Evolutionary conservation across 2,888 invertebrate genomes (phyloP), one percentile per base, ranked within the genome.

Genomic region (Drosophila parthenogenetica): DNA sequence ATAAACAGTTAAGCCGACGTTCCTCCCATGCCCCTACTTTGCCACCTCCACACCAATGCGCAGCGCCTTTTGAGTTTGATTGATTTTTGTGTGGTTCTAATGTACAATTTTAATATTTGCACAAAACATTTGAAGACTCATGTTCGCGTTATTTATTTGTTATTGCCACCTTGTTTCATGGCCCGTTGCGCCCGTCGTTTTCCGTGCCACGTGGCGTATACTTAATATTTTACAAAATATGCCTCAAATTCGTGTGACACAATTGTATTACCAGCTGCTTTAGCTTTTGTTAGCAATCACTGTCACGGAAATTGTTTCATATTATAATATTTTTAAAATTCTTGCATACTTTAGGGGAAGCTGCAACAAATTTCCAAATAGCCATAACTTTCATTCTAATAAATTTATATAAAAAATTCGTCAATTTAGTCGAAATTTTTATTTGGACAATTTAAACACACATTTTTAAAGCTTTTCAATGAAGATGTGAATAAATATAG

Each of bases 51-150:
- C 8, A 13, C 1, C 32, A 32, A 11, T 51, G 51, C 22, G 45
- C 39, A 17, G 8, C 25, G 45, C 42, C 43, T 49, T 73, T 64
- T 50, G 48, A 64, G 39, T 74, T 78, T 78, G 79, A 78, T 78
- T 78, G 78, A 82, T 78, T 79, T 78, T 70, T 58, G 66, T 58
- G 66, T 63, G 64, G 42, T 64, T 73, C 62, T 73, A 73, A 73
- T 62, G 53, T 74, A 39, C 40, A 74, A 63, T 74, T 74, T 68
- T 49, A 62, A 63, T 79, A 63, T 74, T 79, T 74, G 69, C 58
- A 50, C 58, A 79, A 55, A 73, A 78, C 45, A 73, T 66, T 78
- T 48, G 32, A 57, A 48, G 58, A 63, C 46, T 58, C 49, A 40
- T 58, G 25, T 14, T 25, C 17, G 16, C 45, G 53, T 22, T 57